Conservation (phyloP, 2,113 vertebrate species). For the Sprattus sprattus region DNA sequence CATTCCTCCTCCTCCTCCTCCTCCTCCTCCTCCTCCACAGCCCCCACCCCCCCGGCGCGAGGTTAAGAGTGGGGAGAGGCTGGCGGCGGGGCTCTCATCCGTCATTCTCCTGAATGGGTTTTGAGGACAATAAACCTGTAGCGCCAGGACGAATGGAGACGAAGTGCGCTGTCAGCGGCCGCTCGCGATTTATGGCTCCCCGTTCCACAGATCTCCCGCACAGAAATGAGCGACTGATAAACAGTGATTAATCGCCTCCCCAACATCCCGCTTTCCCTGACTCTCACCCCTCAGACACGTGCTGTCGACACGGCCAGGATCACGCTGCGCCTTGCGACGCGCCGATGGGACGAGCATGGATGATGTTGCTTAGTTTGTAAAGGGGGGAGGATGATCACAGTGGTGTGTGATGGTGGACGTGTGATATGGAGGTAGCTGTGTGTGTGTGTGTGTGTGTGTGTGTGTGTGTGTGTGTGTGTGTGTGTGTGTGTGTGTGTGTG, state of each 20-base stretch:
- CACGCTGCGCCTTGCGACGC: no score
- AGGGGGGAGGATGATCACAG: background rate
- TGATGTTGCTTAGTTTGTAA: background rate
- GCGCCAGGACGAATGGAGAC: constrained; percentile 79
- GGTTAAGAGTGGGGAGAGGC: constrained; percentile 57
- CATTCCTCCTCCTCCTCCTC: background rate
- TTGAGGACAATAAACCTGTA: constrained; percentile 83
- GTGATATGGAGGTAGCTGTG: constrained; percentile 23
- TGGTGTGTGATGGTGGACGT: constrained; percentile 39
- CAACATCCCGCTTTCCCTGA: constrained; percentile 34
- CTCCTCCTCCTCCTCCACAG: background rate
- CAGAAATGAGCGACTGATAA: constrained; percentile 80
- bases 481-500: background rate
- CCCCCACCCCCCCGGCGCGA: constrained; percentile 43
- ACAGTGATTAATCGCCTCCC: constrained; percentile 82
- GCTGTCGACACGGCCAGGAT: background rate
- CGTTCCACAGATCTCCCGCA: constrained; percentile 79
- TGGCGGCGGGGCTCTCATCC: constrained; percentile 69
- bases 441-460: constrained; percentile 22
- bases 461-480: constrained; percentile 12
- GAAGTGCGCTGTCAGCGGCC: constrained; percentile 72
- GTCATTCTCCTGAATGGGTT: constrained; percentile 81
- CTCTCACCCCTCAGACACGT: constrained; percentile 39
- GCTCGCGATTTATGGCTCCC: constrained; percentile 76
- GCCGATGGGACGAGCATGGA: background rate